Evolutionary conservation across 2,888 invertebrate genomes (phyloP).

Genomic region (Clusia tigrina): DNA sequence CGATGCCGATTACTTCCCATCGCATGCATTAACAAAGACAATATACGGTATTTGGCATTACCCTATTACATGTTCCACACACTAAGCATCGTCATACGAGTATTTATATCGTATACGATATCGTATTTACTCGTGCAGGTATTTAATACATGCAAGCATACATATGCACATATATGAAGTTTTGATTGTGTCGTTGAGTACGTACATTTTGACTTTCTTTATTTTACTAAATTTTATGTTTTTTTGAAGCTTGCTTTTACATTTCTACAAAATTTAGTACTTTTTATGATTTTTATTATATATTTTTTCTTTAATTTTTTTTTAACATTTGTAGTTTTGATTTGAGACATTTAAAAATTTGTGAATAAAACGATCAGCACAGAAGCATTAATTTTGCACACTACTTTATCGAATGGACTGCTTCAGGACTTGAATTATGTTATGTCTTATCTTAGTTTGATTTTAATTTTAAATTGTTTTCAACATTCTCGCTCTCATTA

Average conservation of each 20-base stretch:
- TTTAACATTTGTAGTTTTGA: conserved; percentile 16
- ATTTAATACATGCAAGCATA: neutral
- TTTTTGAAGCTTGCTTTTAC: conserved; percentile 19
- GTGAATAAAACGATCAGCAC: conserved; percentile 18
- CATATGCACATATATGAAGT: neutral
- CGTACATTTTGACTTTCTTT: neutral
- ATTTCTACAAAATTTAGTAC: neutral
- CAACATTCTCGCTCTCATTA: neutral
- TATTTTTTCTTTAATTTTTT: too few relatives aligned
- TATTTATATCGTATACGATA: too few relatives aligned
- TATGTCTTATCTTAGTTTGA: too few relatives aligned
- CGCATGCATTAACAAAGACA: too few relatives aligned
- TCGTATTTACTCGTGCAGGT: too few relatives aligned
- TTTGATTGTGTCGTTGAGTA: neutral
- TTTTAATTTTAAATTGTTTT: neutral
- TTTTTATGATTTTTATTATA: too few relatives aligned
- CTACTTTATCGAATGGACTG: conserved; percentile 8
- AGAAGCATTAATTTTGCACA: conserved; percentile 11
- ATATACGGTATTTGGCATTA: too few relatives aligned
- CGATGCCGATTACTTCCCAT: too few relatives aligned
- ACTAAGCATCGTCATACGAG: too few relatives aligned
- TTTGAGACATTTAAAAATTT: conserved; percentile 17
- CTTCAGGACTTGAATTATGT: neutral
- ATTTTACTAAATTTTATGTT: too few relatives aligned
- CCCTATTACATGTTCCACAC: too few relatives aligned